Evolutionary conservation across 1,140 invertebrate species (phyloP), one percentile per base, ranked within the genome.

Genomic region (Lepidurus arcticus): DNA sequence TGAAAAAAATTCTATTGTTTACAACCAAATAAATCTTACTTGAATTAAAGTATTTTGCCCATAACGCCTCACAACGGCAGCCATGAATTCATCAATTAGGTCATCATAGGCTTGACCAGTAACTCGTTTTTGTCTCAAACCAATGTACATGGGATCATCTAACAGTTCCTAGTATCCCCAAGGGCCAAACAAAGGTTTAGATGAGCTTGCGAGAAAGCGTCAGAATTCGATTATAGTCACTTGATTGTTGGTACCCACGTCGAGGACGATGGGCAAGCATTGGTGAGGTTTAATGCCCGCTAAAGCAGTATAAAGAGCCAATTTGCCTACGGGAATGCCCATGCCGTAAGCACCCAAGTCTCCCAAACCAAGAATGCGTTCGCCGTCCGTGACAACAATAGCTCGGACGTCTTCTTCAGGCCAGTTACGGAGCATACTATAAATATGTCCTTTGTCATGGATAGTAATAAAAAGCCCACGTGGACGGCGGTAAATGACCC

Each of bases 61-160:
- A 83, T 95, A 97, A 85, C 94, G 91, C 85, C 91, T 91, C 0
- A 97, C 94, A 77, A 95, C 94, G 2, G 96, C 96, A 83, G 94
- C 87, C 96, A 99, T 98, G 84, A 99, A 99, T 86, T 99, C 98
- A 83, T 99, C 97, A 77, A 99, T 90, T 81, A 99, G 92, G 65
- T 93, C 93, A 84, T 99, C 97, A 85, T 99, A 99, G 78, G 92
- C 90, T 44, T 90, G 87, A 13, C 97, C 98, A 42, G 91, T 91
- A 0, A 92, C 91, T 75, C 98, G 88, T 79, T 91, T 91, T 82
- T 98, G 94, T 78, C 93, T 88, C 53, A 98, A 84, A 74, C 98
- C 98, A 83, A 98, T 96, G 85, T 99, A 99, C 77, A 97, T 88
- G 7, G 96, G 95, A 88, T 99, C 97, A 84, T 97, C 90, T 13